Base-by-base conservation (phyloP, 2,888 invertebrate genomes). In the Lycia hirtaria region DNA sequence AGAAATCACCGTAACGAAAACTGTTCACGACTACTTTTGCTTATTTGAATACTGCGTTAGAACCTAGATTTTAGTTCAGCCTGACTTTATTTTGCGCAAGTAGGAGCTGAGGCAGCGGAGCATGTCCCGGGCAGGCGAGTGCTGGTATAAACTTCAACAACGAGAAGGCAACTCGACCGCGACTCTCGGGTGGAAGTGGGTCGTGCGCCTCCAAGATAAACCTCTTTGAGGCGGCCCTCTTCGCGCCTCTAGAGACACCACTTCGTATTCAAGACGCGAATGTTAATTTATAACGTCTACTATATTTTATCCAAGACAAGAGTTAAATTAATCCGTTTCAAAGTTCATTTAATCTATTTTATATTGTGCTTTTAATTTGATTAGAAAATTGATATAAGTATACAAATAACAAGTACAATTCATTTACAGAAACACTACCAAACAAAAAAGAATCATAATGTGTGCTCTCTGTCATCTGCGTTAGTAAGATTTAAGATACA, bases 151-250 rank as follows among this genome's bases (percentile, higher is more conserved):
- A 80, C 72, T 77, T 75, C 71, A 76, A 76, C 76, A 81, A 76
- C 68, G 73, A 71, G 61, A 73, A 67, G 72, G 73, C 72, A 69
- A 65, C 66, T 67, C 59, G 61, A 68, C 64, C 58, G 59, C 57
- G 69, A 72, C 65, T 75, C 75, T 75, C 67, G 70, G 60, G 50
- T 55, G 59, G 65, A 84, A 83, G 76, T 81, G 81, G 83, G 77
- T 70, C 80, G 69, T 69, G 68, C 65, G 67, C 65, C 56, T 62
- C 63, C 70, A 61, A 76, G 76, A 78, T 78, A 78, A 78, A 73
- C 71, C 71, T 69, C 68, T 70, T 67, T 63, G 67, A 63, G 58
- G 62, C 62, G 61, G 49, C 52, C 53, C 53, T 56, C 57, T 45
- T 57, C 60, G 57, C 56, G 55, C 45, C 58, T 54, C 60, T 49